These are phyloP conservation scores for Tachysurus vachellii DNA, from an alignment of 2,113 vertebrate genomes.

Conservation along the genomic window DNA sequence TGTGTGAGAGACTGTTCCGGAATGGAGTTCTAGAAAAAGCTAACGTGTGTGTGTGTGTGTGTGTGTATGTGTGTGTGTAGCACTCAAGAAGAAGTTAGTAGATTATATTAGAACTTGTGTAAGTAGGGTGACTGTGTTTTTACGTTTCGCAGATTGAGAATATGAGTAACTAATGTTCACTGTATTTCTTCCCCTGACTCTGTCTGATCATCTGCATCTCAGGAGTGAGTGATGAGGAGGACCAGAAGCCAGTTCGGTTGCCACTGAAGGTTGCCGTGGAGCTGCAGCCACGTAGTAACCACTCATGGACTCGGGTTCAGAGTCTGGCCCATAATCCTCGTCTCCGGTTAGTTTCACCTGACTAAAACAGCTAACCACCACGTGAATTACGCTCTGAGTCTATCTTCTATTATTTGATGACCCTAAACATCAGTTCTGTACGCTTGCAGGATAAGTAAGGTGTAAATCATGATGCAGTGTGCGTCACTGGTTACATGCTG, in stretches of 20 bases:
- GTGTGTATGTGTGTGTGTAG: not conserved
- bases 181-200: not conserved
- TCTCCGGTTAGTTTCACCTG: slow-evolving; percentile 80
- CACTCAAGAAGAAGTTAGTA: not conserved
- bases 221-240: slow-evolving; percentile 97
- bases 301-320: slow-evolving; percentile 94
- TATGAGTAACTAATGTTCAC: slow-evolving; percentile 19
- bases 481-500: not conserved
- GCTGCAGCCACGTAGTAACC: slow-evolving; percentile 91
- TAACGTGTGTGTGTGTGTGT: not conserved
- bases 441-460: not conserved
- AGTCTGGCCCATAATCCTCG: slow-evolving; percentile 95
- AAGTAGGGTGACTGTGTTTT: slow-evolving; percentile 43
- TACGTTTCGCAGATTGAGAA: slow-evolving; percentile 56
- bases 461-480: not conserved
- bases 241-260: slow-evolving; percentile 95
- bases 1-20: not conserved
- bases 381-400: not conserved
- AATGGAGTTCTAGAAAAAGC: slow-evolving; percentile 2
- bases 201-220: not conserved
- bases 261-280: slow-evolving; percentile 93
- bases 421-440: no score
- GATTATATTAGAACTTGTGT: slow-evolving; percentile 43
- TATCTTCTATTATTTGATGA: not conserved
- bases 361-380: not conserved